These are phyloP conservation scores for Pogonocherus hispidulus DNA, from an alignment of 2,888 invertebrate genomes.

Conservation along the genomic window DNA sequence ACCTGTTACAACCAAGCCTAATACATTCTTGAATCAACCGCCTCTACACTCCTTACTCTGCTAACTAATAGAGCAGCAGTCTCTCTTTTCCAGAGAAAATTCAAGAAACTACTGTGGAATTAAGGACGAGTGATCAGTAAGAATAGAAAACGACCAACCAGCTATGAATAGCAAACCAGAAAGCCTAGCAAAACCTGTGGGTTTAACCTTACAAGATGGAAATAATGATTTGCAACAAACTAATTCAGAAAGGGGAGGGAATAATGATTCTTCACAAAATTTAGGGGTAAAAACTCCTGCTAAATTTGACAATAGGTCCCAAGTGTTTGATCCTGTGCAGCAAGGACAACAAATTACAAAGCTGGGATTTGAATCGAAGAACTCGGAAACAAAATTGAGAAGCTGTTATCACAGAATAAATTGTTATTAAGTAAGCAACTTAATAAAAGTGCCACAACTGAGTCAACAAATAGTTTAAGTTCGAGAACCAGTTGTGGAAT, in stretches of 20 bases:
- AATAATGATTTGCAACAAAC: background rate
- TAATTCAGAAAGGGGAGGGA: background rate
- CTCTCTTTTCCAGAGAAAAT: conserved; percentile 3
- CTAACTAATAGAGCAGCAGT: background rate
- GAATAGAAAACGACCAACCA: conserved; percentile 32
- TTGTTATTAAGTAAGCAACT: conserved; percentile 51
- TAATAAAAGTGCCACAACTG: conserved; percentile 35
- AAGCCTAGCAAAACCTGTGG: conserved; percentile 39
- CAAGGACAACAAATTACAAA: conserved; percentile 63
- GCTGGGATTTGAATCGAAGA: conserved; percentile 64
- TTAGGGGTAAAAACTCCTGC: background rate
- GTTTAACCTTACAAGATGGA: conserved; percentile 30
- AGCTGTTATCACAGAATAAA: conserved; percentile 62
- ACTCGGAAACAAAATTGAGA: conserved; percentile 62
- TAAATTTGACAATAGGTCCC: background rate
- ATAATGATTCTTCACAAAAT: background rate
- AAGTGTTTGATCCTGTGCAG: conserved; percentile 51
- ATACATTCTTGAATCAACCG: conserved; percentile 58
- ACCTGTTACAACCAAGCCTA: conserved; percentile 64
- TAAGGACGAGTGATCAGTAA: conserved; percentile 32
- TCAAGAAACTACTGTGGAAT: conserved; percentile 22
- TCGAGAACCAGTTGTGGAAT: too few species aligned
- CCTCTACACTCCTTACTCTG: conserved; percentile 25
- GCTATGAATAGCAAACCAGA: conserved; percentile 26
- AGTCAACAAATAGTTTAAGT: conserved; percentile 34